These are phyloP conservation scores for Cheiracanthium punctorium DNA, from an alignment of 2,888 invertebrate species.

Conservation along the genomic window DNA sequence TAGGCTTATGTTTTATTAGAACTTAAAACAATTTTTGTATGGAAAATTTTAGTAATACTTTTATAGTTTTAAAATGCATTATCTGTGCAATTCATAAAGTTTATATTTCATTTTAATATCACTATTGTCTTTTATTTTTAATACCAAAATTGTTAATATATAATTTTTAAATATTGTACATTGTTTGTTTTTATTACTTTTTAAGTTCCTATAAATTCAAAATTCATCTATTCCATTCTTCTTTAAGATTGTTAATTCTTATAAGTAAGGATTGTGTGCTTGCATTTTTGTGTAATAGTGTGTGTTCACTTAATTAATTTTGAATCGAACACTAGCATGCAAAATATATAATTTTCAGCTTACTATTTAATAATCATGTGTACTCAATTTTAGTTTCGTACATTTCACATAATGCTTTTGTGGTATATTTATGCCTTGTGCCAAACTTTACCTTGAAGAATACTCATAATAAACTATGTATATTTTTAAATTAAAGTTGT, in stretches of 20 bases:
- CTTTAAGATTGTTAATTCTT: background rate
- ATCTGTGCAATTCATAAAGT: too few relatives aligned
- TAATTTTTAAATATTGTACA: background rate
- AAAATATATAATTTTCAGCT: background rate
- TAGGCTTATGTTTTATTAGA: too few relatives aligned
- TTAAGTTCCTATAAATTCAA: constrained; percentile 53
- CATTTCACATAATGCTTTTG: background rate
- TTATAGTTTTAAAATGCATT: too few relatives aligned
- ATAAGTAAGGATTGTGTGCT: background rate
- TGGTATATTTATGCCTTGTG: constrained; percentile 45
- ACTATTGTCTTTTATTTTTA: too few relatives aligned
- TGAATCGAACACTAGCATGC: too few relatives aligned
- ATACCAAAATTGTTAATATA: too few relatives aligned
- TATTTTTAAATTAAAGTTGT: background rate
- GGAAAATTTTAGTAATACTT: too few relatives aligned
- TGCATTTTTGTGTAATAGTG: background rate
- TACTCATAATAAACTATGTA: constrained; percentile 8
- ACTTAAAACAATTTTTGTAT: too few relatives aligned
- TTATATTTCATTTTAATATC: too few relatives aligned
- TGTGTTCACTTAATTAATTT: too few relatives aligned
- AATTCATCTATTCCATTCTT: constrained; percentile 14
- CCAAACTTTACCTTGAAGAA: constrained; percentile 39
- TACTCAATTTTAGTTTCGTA: background rate
- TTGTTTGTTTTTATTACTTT: background rate
- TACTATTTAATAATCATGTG: background rate